Base-by-base conservation (phyloP, 2,888 invertebrate species). In the Monochamus alternatus region DNA sequence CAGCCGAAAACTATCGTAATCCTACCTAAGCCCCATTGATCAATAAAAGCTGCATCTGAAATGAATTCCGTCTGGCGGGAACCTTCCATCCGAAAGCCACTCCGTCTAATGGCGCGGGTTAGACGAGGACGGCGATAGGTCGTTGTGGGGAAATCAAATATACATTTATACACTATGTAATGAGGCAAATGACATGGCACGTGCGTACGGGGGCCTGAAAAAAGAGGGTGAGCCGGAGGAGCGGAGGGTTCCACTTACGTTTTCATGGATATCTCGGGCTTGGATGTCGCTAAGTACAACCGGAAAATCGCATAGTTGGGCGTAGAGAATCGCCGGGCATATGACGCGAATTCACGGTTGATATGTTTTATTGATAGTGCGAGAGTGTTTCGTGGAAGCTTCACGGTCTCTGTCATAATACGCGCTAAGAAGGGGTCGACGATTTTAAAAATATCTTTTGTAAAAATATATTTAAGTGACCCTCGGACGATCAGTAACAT, bases 1-100 rank as follows among this genome's bases (percentile, higher is more conserved):
- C 84, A 85, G 83, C 83, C 84, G 81, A 85, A 85, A 84, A 84
- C 85, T 84, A 85, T 84, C 84, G 80, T 85, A 85, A 85, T 84
- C 84, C 84, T 64, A 81, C 81, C 81, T 83, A 83, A 84, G 79
- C 81, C 82, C 79, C 82, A 83, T 84, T 84, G 84, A 84, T 85
- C 84, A 84, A 85, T 85, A 83, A 79, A 75, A 74, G 75, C 78
- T 78, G 72, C 78, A 81, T 77, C 79, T 78, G 75, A 47, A 67
- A 68, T 69, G 38, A 59, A 55, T n/a, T 67, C 43, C 60, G 31
- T 62, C 69, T 22, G 59, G n/a, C 31, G 67, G 8, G 31, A 43
- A 65, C 47, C 65, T 63, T 65, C 31, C 64, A 59, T 63, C 67
- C 7, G 5, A 10, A 43, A 43, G 59, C 38, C 55, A 14, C 8